These are phyloP conservation scores for Pionites leucogaster DNA, from an alignment of 2,113 vertebrate species.

Conservation along the genomic window DNA sequence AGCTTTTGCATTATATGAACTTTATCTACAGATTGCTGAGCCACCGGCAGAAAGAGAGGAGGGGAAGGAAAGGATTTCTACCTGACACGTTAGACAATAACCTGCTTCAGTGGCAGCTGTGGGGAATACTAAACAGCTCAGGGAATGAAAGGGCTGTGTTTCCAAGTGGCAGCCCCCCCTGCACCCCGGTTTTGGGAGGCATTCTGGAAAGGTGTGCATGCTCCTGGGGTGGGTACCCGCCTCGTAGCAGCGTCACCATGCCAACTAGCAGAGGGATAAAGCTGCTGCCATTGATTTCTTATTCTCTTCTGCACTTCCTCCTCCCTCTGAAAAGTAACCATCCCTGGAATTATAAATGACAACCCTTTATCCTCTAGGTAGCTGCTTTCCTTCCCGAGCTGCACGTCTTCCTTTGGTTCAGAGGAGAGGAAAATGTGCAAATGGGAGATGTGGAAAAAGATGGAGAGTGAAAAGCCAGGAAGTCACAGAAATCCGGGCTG, in stretches of 20 bases:
- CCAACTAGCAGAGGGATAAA: neutral
- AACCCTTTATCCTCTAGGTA: neutral
- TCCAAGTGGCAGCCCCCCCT: neutral
- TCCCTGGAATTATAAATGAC: neutral
- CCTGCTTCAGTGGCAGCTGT: neutral
- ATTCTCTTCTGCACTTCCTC: neutral
- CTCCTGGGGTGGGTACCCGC: neutral
- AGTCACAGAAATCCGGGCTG: fast-evolving
- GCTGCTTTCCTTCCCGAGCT: neutral
- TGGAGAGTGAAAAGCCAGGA: neutral
- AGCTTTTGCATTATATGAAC: neutral
- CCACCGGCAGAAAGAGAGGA: fast-evolving
- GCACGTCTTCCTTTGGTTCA: neutral
- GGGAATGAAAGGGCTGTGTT: neutral
- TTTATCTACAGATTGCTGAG: conserved; percentile 34
- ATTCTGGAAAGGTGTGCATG: neutral
- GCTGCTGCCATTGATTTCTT: neutral
- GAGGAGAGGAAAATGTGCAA: neutral
- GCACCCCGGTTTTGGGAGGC: neutral
- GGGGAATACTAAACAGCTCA: conserved; percentile 20
- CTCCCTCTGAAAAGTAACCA: neutral
- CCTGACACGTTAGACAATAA: conserved; percentile 16
- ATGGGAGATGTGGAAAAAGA: neutral
- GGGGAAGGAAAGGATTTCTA: neutral
- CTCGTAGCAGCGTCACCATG: neutral